Evolutionary conservation across 2,888 invertebrate genomes (phyloP), one percentile per base, ranked within the genome.

Genomic region (Homarus gammarus): DNA sequence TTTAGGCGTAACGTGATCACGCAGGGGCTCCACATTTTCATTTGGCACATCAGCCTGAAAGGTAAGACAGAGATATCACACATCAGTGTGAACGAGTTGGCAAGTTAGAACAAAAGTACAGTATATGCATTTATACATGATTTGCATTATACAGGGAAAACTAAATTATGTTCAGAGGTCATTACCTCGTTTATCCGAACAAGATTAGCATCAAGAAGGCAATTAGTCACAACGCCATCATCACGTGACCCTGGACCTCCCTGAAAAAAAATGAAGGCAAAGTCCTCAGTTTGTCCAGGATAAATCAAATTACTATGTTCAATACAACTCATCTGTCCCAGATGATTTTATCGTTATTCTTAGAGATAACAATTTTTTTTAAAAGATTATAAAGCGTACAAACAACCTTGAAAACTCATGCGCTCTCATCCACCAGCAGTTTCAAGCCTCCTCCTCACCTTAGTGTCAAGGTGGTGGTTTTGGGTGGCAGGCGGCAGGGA

Each of bases 391-490:
- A 72, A n/a, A 36, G 72, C 72, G 15, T 3, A 38, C 38, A 70
- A 15, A 36, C 18, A 36, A 72, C 36, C 36, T 1, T 70, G 38
- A 72, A 64, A 64, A 64, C 36, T 22, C 82, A 82, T 82, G 82
- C 82, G 27, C 68, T 40, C 81, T 68, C 44, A 82, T 82, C 44
- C 82, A 10, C 12, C 31, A 64, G n/a, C n/a, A 31, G 40, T 12
- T 82, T 8, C 44, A 10, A 27, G 33, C 33, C 36, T 61, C 36
- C 33, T 38, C 49, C 79, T 87, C 56, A 87, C 87, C 87, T 87
- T 87, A 8, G 87, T 87, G 33, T 87, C 87, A 68, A 87, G 36
- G 61, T 87, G 87, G n/a, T 82, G 81, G 33, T 61, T 73, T 2
- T 87, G 87, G 6, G 73, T 82, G 61, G 87, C 33, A 31, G 87